Conservation (phyloP, 2,888 invertebrate species). For the Eumacrocentrus americanus region DNA sequence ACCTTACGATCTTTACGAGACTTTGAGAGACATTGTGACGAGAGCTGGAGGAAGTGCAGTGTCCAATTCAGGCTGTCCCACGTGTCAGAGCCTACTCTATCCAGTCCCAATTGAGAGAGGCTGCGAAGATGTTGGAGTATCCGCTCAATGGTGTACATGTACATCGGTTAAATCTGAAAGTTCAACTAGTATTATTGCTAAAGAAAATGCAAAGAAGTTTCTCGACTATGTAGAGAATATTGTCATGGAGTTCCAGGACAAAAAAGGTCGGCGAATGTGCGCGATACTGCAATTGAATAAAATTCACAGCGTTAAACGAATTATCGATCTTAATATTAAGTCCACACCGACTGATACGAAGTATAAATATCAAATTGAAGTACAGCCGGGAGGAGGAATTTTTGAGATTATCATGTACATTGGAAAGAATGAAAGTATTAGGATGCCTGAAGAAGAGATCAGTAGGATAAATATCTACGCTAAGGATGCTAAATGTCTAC, state of each 20-base stretch:
- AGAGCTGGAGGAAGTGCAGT: slow-evolving; percentile 62
- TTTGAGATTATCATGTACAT: slow-evolving; percentile 81
- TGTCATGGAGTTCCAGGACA: slow-evolving; percentile 49
- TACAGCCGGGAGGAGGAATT: slow-evolving; percentile 71
- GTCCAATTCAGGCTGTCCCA: slow-evolving; percentile 67
- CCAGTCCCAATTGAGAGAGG: slow-evolving; percentile 68
- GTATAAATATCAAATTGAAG: slow-evolving; percentile 73
- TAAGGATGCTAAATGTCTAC: slow-evolving; percentile 49
- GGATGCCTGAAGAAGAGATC: slow-evolving; percentile 52
- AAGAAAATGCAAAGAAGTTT: slow-evolving; percentile 64
- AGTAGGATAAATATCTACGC: slow-evolving; percentile 55
- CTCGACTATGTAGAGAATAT: slow-evolving; percentile 56
- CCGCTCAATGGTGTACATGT: slow-evolving; percentile 80
- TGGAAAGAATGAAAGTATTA: slow-evolving; percentile 50
- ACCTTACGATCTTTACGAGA: slow-evolving; percentile 78
- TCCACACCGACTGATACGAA: slow-evolving; percentile 43
- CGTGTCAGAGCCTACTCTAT: slow-evolving; percentile 71
- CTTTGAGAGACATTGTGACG: slow-evolving; percentile 69
- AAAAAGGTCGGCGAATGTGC: slow-evolving; percentile 61
- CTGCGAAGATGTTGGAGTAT: slow-evolving; percentile 72
- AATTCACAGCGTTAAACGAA: slow-evolving; percentile 64
- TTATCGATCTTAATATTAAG: slow-evolving; percentile 56
- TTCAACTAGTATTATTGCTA: slow-evolving; percentile 63
- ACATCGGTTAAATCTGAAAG: slow-evolving; percentile 66
- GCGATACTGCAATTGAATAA: slow-evolving; percentile 64